phyloP scores from a whole-genome alignment of 2,888 invertebrate genomes.

The Sturmia bella region DNA sequence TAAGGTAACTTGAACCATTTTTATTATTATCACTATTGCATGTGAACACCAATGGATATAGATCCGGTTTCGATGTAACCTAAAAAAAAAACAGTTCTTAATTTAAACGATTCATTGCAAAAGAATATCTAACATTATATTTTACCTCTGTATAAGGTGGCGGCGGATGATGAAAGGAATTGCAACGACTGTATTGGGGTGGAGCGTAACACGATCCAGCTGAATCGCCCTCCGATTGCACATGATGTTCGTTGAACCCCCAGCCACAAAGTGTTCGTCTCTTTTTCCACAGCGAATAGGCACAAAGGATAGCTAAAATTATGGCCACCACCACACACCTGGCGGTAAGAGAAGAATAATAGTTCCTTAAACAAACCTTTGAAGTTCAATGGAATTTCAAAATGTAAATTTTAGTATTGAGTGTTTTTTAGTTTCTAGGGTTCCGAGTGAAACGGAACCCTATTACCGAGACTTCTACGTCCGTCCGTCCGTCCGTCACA shows the following conservation, averaged over 20 bases:
- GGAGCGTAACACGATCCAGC: slow-evolving; percentile 91
- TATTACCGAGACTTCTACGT: too few species aligned
- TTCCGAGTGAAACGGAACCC: too few species aligned
- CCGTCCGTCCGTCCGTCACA: too few species aligned
- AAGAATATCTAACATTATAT: background rate
- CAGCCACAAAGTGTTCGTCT: slow-evolving; percentile 82
- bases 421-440: too few species aligned
- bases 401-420: too few species aligned
- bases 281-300: slow-evolving; percentile 86
- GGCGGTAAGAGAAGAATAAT: background rate
- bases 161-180: slow-evolving; percentile 91
- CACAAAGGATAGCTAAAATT: slow-evolving; percentile 86
- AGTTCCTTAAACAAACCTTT: background rate
- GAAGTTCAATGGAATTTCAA: too few species aligned
- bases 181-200: slow-evolving; percentile 92
- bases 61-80: slow-evolving; percentile 93
- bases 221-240: slow-evolving; percentile 89
- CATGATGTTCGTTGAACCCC: slow-evolving; percentile 82
- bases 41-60: slow-evolving; percentile 92
- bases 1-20: slow-evolving; percentile 88
- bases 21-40: slow-evolving; percentile 88
- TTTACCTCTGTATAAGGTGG: slow-evolving; percentile 92
- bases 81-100: slow-evolving; percentile 75
- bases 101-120: background rate
- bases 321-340: slow-evolving; percentile 88